Evolutionary conservation across 2,113 vertebrate genomes (phyloP), one percentile per base, ranked within the genome.

Genomic region (Arvicanthis niloticus): DNA sequence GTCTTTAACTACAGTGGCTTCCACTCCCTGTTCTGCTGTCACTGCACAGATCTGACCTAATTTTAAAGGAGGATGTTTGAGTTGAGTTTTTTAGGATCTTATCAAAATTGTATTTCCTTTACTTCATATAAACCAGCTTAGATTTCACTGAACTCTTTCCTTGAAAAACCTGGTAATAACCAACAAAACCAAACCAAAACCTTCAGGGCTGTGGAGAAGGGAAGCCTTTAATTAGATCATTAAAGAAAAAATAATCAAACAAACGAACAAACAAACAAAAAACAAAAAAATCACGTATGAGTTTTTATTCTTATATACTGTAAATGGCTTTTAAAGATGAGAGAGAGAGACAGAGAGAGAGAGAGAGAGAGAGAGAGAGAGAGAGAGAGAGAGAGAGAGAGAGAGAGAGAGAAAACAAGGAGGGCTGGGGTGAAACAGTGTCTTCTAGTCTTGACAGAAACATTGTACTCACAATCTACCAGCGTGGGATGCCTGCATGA

Each of bases 51-150:
- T 29, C 77, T 80, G 62, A 86, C 89, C 90, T 85, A n/a, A 34
- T 94, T 85, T 68, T 84, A 82, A 90, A 68, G 80, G 77, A 95
- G 93, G 76, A 78, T 75, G 15, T 68, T 89, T 70, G 76, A 94
- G 22, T 60, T 68, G 85, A 37, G 68, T 48, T 62, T 78, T 42
- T 72, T 91, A 77, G 73, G 37, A 21, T 90, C 60, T 78, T 92
- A 75, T 91, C 81, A 87, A 88, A 94, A 88, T 40, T 45, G 34
- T 67, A 4, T 85, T 93, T 78, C 58, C 42, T 87, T 94, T 40
- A 34, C 60, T 89, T 93, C 17, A 24, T 48, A 48, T 34, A 82
- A 75, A 91, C 65, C 24, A 67, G 37, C 34, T 91, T 89, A 67
- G 24, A 90, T 97, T 92, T 88, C 48, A 31, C 31, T 45, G 87